Conservation (phyloP, 1,140 invertebrate genomes). For the Tachypleus tridentatus region DNA sequence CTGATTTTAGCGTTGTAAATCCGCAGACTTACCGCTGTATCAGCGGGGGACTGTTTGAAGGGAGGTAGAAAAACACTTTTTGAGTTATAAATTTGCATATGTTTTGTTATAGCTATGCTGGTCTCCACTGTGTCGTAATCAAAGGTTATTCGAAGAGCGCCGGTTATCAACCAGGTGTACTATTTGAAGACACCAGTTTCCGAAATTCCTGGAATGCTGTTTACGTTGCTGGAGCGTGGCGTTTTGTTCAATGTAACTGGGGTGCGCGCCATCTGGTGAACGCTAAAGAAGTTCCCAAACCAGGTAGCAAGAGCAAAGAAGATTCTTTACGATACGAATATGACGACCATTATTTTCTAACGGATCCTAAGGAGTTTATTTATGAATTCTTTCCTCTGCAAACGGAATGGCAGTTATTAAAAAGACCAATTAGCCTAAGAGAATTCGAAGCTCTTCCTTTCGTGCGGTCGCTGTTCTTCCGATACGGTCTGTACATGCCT, state of each 20-base stretch:
- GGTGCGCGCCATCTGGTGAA: conserved; percentile 92
- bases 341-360: conserved; percentile 98
- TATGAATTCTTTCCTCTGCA: conserved; percentile 98
- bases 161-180: conserved; percentile 91
- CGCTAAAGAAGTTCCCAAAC: conserved; percentile 80
- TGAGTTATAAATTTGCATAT: not conserved
- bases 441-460: conserved; percentile 98
- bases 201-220: conserved; percentile 99
- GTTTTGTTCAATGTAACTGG: conserved; percentile 99
- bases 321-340: conserved; percentile 79
- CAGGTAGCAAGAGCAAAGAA: conserved; percentile 42
- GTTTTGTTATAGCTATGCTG: conserved; percentile 67
- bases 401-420: conserved; percentile 91
- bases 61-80: no score
- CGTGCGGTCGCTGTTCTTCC: conserved; percentile 94
- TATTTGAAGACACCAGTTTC: conserved; percentile 91
- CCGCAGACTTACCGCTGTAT: no score
- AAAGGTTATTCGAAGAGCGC: conserved; percentile 98
- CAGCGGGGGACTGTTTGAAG: no score
- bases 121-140: conserved; percentile 95
- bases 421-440: conserved; percentile 76
- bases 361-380: conserved; percentile 96
- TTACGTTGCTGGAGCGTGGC: conserved; percentile 91
- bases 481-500: conserved; percentile 92
- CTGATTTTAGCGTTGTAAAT: no score